Evolutionary conservation across 1,140 invertebrate species (phyloP), one percentile per base, ranked within the genome.

Genomic region (Papilio machaon): DNA sequence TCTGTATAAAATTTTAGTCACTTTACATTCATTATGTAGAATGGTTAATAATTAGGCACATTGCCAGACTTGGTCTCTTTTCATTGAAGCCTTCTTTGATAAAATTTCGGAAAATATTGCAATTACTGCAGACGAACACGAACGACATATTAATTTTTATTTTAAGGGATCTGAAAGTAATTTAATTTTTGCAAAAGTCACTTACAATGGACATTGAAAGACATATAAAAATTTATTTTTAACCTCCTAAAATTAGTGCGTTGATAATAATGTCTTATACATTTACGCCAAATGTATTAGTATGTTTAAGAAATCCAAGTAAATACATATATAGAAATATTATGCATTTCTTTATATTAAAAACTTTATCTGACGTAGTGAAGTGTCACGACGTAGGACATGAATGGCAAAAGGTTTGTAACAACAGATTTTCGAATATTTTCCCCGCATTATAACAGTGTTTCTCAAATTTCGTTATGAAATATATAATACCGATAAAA

Each of bases 401-500:
- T 30, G 8, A 30, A 17, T 67, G 15, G 64, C 3, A 4, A 35
- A 70, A 15, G 64, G 38, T 47, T 47, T 19, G 15, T 73, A 47
- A 19, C 13, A 47, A 73, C 43, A 73, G 19, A 15, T 47, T 30
- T 54, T 47, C 54, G 46, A 54, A 76, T 47, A 23, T 49, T 47
- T 54, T 49, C 49, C 17, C n/a, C 46, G 17, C 19, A 47, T 9
- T 19, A 19, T 47, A 49, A 35, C 19, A 76, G 7, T 43, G 76
- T 67, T 10, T 64, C 15, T 60, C 5, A 64, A 64, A 79, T 79
- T 79, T 64, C 23, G 47, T 70, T 38, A 79, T 79, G 84, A 89
- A 87, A 86, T 90, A 89, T 91, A 88, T 91, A 89, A 90, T 91
- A 89, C 87, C 85, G 83, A 90, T 89, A 84, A 83, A 90, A 91